Evolutionary conservation across 2,113 vertebrate species (phyloP).

Genomic region (Anoplopoma fimbria): DNA sequence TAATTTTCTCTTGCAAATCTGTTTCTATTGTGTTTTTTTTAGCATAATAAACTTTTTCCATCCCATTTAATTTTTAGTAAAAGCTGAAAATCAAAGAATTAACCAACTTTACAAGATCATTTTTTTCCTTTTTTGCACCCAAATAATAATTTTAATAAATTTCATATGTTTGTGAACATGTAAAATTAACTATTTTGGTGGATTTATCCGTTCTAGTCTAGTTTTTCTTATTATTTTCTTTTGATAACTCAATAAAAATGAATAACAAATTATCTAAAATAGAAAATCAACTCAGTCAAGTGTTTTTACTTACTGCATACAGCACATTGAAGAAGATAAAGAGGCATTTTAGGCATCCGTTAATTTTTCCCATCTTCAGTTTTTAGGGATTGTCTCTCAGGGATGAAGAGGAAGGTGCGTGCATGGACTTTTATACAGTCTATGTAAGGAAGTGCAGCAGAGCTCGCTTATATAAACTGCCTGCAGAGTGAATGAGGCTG

Average conservation of each 20-base stretch:
- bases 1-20: background rate
- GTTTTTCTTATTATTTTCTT: too few relatives aligned
- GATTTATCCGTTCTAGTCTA: too few relatives aligned
- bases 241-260: too few relatives aligned
- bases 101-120: background rate
- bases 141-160: too few relatives aligned
- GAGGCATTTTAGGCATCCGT: conserved; percentile 72
- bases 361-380: conserved; percentile 74
- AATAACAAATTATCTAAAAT: too few relatives aligned
- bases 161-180: background rate
- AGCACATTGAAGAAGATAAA: conserved; percentile 76
- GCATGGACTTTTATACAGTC: background rate
- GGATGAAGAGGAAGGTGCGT: background rate
- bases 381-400: background rate
- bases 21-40: background rate
- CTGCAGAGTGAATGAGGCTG: background rate
- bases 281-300: background rate
- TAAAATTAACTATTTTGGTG: background rate
- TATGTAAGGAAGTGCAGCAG: background rate
- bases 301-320: conserved; percentile 62
- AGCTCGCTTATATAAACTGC: background rate
- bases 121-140: background rate
- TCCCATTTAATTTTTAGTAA: background rate
- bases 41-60: background rate
- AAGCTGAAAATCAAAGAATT: background rate